Evolutionary conservation across 2,113 vertebrate species (phyloP).

Genomic region (Oriolus oriolus): DNA sequence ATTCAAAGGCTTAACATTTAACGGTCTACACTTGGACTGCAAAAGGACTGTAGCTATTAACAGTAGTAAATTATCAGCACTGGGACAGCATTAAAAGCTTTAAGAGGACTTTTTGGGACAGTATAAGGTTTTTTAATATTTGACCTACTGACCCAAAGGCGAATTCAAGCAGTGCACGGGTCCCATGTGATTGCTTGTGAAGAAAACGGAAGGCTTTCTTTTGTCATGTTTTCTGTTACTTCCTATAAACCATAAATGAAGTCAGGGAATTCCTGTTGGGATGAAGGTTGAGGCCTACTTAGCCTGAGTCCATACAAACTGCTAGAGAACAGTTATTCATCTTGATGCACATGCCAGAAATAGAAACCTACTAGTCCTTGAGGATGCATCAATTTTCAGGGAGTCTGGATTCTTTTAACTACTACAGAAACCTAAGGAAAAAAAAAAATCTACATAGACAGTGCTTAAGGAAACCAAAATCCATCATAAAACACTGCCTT

Average conservation of each 20-base stretch:
- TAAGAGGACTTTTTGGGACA: constrained; percentile 40
- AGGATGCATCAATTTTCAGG: constrained; percentile 51
- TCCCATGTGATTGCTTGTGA: constrained; percentile 34
- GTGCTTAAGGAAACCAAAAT: constrained; percentile 16
- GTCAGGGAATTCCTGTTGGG: constrained; percentile 51
- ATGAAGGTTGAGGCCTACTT: constrained; percentile 45
- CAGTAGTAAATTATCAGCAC: constrained; percentile 16
- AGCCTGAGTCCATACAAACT: constrained; percentile 15
- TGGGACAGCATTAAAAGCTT: constrained; percentile 24
- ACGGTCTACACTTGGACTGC: background rate
- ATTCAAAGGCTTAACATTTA: background rate
- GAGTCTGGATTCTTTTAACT: constrained; percentile 43
- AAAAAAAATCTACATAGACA: background rate
- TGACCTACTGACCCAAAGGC: constrained; percentile 23
- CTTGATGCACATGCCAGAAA: constrained; percentile 52
- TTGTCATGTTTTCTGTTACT: constrained; percentile 33
- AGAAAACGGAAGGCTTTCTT: constrained; percentile 28
- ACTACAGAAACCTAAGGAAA: constrained; percentile 21
- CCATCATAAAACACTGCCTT: background rate
- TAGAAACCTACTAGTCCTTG: constrained; percentile 52
- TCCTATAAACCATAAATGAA: constrained; percentile 58
- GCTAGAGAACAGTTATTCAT: constrained; percentile 36
- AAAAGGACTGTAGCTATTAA: constrained; percentile 16
- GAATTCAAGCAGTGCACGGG: constrained; percentile 28
- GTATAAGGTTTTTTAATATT: constrained; percentile 44